Conservation (phyloP, 2,888 invertebrate species). For the Drosophila borborema region DNA sequence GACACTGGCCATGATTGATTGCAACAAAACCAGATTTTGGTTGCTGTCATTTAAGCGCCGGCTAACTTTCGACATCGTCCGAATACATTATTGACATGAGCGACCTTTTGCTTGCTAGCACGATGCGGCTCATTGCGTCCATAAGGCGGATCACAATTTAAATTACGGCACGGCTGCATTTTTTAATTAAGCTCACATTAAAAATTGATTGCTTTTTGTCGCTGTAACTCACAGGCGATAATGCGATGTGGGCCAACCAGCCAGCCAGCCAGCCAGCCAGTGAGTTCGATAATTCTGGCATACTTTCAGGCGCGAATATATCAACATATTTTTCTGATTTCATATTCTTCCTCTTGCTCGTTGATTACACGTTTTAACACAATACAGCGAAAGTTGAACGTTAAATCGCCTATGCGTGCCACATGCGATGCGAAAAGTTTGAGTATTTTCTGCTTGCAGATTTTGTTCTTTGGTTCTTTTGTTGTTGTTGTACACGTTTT, state of each 20-base stretch:
- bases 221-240: conserved; percentile 55
- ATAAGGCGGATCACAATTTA: conserved; percentile 57
- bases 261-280: background rate
- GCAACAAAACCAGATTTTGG: conserved; percentile 80
- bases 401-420: conserved; percentile 64
- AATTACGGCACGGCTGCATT: conserved; percentile 65
- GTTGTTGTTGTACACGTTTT: conserved; percentile 48
- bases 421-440: conserved; percentile 66
- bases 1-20: conserved; percentile 68
- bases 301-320: conserved; percentile 24
- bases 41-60: conserved; percentile 73
- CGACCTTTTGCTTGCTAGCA: conserved; percentile 2
- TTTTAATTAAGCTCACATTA: conserved; percentile 78
- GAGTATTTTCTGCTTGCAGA: conserved; percentile 41
- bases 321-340: conserved; percentile 9
- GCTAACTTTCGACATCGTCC: conserved; percentile 63
- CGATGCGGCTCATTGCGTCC: conserved; percentile 9
- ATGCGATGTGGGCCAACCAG: conserved; percentile 23
- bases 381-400: conserved; percentile 21
- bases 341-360: background rate
- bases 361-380: conserved; percentile 30
- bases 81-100: conserved; percentile 46
- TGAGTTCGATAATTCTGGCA: conserved; percentile 29
- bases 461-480: conserved; percentile 24
- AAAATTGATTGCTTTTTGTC: conserved; percentile 76